These are phyloP conservation scores for Gryllus bimaculatus DNA, from an alignment of 1,140 invertebrate genomes.

Conservation along the genomic window DNA sequence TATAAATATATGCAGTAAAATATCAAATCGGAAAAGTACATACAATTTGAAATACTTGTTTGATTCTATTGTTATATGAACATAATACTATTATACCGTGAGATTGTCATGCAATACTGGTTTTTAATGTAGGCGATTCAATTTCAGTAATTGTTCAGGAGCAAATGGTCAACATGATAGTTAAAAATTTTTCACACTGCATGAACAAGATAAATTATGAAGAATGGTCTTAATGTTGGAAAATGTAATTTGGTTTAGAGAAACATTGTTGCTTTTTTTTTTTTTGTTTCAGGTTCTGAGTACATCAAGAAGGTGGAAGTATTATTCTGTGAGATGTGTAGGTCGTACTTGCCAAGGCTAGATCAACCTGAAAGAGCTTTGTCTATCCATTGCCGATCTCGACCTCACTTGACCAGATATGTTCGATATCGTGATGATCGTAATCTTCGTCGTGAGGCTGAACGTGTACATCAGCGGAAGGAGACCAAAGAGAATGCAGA, in stretches of 20 bases:
- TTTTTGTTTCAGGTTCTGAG: constrained; percentile 10
- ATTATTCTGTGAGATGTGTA: constrained; percentile 59
- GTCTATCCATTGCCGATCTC: constrained; percentile 57
- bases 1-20: background rate
- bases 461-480: constrained; percentile 51
- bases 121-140: too few species aligned
- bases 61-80: too few species aligned
- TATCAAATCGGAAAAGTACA: background rate
- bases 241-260: too few species aligned
- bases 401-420: constrained; percentile 59
- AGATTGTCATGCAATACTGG: too few species aligned
- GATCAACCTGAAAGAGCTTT: constrained; percentile 51
- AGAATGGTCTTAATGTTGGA: too few species aligned
- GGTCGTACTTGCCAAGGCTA: constrained; percentile 53
- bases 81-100: too few species aligned
- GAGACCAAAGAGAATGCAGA: constrained; percentile 32
- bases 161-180: too few species aligned
- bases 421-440: constrained; percentile 62
- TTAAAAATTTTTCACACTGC: too few species aligned
- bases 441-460: constrained; percentile 52
- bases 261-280: constrained; percentile 7
- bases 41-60: too few species aligned
- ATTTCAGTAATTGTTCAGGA: too few species aligned
- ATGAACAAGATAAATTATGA: too few species aligned
- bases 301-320: constrained; percentile 47